Conservation (phyloP, 2,888 invertebrate species). For the Scelioninae gen. 2 region DNA sequence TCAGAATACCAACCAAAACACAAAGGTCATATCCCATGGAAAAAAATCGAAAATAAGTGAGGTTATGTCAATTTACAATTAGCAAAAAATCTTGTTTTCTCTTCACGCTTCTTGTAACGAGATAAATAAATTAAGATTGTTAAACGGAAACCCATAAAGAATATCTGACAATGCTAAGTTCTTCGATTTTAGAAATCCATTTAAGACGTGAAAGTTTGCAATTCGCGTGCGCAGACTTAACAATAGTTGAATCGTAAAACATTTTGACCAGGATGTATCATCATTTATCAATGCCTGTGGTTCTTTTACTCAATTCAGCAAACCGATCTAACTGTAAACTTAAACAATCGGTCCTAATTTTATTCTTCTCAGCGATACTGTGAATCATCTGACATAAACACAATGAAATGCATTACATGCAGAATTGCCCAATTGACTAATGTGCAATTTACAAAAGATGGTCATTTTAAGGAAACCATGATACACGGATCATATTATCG, state of each 20-base stretch:
- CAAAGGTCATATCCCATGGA: no score
- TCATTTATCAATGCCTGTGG: constrained; percentile 11
- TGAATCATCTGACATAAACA: constrained; percentile 36
- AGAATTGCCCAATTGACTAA: constrained; percentile 29
- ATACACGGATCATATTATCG: no score
- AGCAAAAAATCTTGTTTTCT: no score
- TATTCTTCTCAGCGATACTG: constrained; percentile 21
- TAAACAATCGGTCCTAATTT: constrained; percentile 35
- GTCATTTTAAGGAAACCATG: no score
- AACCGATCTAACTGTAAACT: constrained; percentile 8
- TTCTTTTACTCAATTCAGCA: constrained; percentile 13
- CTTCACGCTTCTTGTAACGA: no score
- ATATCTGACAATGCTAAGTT: no score
- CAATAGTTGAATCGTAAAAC: neutral
- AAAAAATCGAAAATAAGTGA: no score
- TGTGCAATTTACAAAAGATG: neutral
- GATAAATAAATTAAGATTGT: no score
- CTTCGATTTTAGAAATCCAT: no score
- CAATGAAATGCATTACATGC: constrained; percentile 37
- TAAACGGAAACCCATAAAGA: no score
- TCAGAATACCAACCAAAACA: no score
- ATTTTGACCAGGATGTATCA: constrained; percentile 2
- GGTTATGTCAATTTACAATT: no score
- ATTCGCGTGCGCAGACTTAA: neutral
- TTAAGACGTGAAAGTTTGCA: neutral